A percentile compares a stretch with the other conserved stretches of the same genome.
phyloP scores from a whole-genome alignment of 2,888 invertebrate species.

The Venusia cambrica region DNA sequence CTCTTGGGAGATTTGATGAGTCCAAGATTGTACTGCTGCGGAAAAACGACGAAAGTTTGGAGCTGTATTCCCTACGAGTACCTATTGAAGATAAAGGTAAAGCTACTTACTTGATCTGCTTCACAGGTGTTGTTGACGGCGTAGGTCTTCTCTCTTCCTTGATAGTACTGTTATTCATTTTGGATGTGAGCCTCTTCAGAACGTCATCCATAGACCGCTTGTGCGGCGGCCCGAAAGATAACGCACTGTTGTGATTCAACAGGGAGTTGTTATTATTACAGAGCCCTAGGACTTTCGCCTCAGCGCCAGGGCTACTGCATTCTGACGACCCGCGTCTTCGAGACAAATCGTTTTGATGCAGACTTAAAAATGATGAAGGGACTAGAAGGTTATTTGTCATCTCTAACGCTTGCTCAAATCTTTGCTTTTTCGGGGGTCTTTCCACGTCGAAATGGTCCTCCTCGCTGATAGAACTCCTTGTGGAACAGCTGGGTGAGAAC shows the following conservation, averaged over 20 bases:
- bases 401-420: conserved; percentile 80
- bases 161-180: conserved; percentile 89
- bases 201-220: conserved; percentile 96
- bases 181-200: conserved; percentile 90
- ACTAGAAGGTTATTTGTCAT: conserved; percentile 82
- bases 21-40: no score
- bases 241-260: conserved; percentile 82
- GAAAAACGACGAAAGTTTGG: no score
- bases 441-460: conserved; percentile 83
- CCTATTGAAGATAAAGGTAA: conserved; percentile 9
- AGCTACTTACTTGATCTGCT: conserved; percentile 74
- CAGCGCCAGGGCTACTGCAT: conserved; percentile 87
- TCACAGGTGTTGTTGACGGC: conserved; percentile 84
- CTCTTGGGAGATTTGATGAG: no score
- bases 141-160: conserved; percentile 87
- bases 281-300: conserved; percentile 83
- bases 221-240: conserved; percentile 75
- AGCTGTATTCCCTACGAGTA: no score
- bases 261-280: conserved; percentile 84
- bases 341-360: conserved; percentile 78
- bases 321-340: conserved; percentile 83
- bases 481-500: conserved; percentile 72
- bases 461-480: conserved; percentile 76
- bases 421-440: conserved; percentile 81
- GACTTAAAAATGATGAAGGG: conserved; percentile 75